Percentiles rank a stretch among this genome's conserved stretches.
Evolutionary conservation across 2,888 invertebrate genomes (phyloP).

Genomic region (Lasioglossum zephyrum): DNA sequence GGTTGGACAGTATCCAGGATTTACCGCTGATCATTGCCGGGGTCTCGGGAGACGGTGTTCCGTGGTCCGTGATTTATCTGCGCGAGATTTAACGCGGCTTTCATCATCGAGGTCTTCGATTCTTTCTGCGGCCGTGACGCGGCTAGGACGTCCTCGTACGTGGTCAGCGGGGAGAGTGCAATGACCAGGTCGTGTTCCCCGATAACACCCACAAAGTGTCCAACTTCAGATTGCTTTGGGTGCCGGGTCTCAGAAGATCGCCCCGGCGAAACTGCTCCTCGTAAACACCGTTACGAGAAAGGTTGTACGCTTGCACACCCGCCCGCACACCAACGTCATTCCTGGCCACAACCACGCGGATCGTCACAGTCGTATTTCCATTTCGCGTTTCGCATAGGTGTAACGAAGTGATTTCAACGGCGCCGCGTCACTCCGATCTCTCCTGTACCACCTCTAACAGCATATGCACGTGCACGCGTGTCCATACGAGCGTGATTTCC

Average conservation of each 20-base stretch:
- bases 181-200: constrained; percentile 28
- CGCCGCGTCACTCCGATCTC: constrained; percentile 23
- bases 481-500: constrained; percentile 18
- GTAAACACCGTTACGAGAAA: constrained; percentile 52
- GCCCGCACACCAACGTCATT: background rate
- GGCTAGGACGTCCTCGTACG: constrained; percentile 24
- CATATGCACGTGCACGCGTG: constrained; percentile 11
- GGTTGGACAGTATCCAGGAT: constrained; percentile 4
- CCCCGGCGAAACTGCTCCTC: constrained; percentile 38
- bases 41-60: background rate
- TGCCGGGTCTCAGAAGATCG: constrained; percentile 43
- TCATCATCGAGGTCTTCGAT: background rate
- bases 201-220: constrained; percentile 47
- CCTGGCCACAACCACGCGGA: constrained; percentile 18
- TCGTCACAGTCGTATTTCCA: constrained; percentile 52
- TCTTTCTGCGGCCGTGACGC: constrained; percentile 18
- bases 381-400: constrained; percentile 59
- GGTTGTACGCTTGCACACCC: constrained; percentile 23
- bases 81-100: background rate
- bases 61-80: background rate
- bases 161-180: constrained; percentile 40
- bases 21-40: constrained; percentile 1
- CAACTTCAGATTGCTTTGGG: constrained; percentile 44
- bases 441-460: constrained; percentile 19
- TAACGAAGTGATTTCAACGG: constrained; percentile 66